Conservation (phyloP, 1,140 invertebrate species). For the Bombus fervidus region DNA sequence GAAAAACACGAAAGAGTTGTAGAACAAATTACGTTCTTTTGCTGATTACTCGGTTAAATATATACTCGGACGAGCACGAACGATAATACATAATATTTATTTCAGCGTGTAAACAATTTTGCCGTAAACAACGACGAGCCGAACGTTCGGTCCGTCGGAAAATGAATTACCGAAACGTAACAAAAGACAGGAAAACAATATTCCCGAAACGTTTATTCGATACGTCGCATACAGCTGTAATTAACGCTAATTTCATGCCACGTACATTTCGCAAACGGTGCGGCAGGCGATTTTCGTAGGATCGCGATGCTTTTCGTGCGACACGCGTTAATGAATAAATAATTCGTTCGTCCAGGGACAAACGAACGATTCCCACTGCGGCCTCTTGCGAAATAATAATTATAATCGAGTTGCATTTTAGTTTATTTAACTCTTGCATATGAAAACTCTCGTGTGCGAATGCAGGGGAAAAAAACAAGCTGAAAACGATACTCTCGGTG, state of each 20-base stretch:
- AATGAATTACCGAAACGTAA: not conserved
- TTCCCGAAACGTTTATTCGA: not conserved
- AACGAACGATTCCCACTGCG: no score
- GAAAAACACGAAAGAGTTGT: no score
- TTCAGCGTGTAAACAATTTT: not conserved
- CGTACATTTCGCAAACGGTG: not conserved
- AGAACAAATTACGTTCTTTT: no score
- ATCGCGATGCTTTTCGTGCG: no score
- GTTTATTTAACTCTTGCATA: not conserved
- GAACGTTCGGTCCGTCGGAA: not conserved
- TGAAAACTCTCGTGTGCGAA: rapidly evolving
- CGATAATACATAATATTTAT: not conserved
- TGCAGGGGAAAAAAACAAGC: not conserved
- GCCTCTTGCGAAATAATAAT: no score
- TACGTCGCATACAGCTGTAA: not conserved
- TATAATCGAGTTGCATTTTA: not conserved
- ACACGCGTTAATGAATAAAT: no score
- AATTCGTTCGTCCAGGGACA: no score
- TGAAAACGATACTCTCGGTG: not conserved
- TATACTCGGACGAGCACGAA: no score
- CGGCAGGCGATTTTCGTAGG: no score
- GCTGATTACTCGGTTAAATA: no score
- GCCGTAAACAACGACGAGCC: not conserved
- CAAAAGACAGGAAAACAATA: not conserved
- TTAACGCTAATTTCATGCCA: not conserved